Conservation (phyloP, 2,797 vertebrate species). For the Ceyx erithaca region DNA sequence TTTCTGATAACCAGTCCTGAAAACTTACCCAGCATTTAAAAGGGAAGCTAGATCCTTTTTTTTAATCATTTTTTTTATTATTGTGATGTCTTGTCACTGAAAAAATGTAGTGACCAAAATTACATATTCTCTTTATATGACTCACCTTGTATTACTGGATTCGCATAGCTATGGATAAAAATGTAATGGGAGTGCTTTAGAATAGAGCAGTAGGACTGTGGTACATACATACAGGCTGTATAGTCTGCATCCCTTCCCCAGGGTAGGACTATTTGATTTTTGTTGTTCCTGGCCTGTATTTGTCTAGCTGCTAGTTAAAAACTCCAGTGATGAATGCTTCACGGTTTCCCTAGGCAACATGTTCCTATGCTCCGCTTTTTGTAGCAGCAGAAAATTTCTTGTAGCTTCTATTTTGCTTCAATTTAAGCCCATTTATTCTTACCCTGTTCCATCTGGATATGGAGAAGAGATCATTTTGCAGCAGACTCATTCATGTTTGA, state of each 20-base stretch:
- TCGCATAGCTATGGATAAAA: background rate
- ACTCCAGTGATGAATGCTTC: background rate
- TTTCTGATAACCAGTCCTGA: background rate
- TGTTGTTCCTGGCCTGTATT: background rate
- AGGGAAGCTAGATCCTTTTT: background rate
- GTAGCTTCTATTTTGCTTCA: background rate
- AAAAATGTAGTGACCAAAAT: background rate
- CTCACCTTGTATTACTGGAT: background rate
- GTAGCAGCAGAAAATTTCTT: background rate
- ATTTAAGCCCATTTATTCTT: background rate
- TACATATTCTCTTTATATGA: background rate
- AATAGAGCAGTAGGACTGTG: background rate
- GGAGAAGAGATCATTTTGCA: background rate
- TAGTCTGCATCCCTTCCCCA: background rate
- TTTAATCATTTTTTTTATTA: background rate
- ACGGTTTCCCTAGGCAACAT: background rate
- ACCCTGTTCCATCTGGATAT: background rate
- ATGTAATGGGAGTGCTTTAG: background rate
- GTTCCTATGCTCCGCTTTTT: background rate
- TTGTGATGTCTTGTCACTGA: background rate
- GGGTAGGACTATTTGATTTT: background rate
- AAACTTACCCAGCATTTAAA: background rate
- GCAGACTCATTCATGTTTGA: background rate
- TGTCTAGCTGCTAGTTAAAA: background rate
- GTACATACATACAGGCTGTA: background rate